phyloP scores from a whole-genome alignment of 2,113 vertebrate genomes.

The Xiphophorus maculatus region DNA sequence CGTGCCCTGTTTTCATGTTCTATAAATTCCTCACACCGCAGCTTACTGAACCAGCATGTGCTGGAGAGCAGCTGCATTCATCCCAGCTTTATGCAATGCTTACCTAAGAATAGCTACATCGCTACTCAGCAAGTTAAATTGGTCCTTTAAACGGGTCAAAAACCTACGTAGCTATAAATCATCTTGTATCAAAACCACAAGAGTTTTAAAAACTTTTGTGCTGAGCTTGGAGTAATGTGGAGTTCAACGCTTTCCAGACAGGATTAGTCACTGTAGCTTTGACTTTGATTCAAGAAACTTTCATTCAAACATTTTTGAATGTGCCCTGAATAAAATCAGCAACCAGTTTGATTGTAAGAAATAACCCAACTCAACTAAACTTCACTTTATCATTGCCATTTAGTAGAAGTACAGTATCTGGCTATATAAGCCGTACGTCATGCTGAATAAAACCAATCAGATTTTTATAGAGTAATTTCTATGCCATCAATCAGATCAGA shows the following conservation, averaged over 20 bases:
- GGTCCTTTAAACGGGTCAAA: slow-evolving; percentile 60
- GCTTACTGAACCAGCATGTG: slow-evolving; percentile 54
- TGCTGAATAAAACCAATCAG: no score
- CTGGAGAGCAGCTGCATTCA: slow-evolving; percentile 45
- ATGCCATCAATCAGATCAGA: no score
- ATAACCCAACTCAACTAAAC: not conserved
- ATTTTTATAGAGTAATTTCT: no score
- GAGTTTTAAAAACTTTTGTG: slow-evolving; percentile 40
- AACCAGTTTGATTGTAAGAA: not conserved
- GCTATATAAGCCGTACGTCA: no score
- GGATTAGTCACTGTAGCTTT: not conserved
- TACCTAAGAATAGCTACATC: slow-evolving; percentile 65
- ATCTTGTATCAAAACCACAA: slow-evolving; percentile 27
- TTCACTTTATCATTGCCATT: no score
- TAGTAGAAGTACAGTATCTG: no score
- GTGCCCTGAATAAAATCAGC: no score
- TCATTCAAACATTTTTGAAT: not conserved
- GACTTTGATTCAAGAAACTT: slow-evolving; percentile 5
- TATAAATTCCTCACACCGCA: slow-evolving; percentile 54
- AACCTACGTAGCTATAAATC: slow-evolving; percentile 58
- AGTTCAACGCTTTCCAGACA: slow-evolving; percentile 7
- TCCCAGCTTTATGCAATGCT: slow-evolving; percentile 69
- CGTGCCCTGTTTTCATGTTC: slow-evolving; percentile 53
- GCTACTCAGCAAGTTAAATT: slow-evolving; percentile 64
- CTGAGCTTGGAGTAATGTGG: slow-evolving; percentile 17